Percentiles rank a stretch among this genome's conserved stretches.
Evolutionary conservation across 2,113 vertebrate species (phyloP).

Genomic region (Ovis aries): ARS-UI_Ramb_v3.0 NC_056055.1:245746001-245746500

Average conservation of each 20-base stretch:
- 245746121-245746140: not conserved
- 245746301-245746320: not conserved
- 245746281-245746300: not conserved
- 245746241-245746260: conserved; percentile 5
- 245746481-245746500: not conserved
- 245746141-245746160: not conserved
- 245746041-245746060: not conserved
- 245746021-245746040: not conserved
- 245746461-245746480: not conserved
- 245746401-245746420: not conserved
- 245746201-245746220: not conserved
- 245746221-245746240: not conserved
- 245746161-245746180: not conserved
- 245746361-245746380: not conserved
- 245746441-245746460: not conserved
- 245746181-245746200: not conserved
- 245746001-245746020: not conserved
- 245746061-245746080: not conserved
- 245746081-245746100: not conserved
- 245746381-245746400: not conserved
- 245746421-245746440: not conserved
- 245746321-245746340: not conserved
- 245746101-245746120: not conserved
- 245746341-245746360: not conserved
- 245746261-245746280: not conserved